These are phyloP conservation scores for Oscheius onirici DNA, from an alignment of 2,888 invertebrate genomes.

Conservation along the genomic window DNA sequence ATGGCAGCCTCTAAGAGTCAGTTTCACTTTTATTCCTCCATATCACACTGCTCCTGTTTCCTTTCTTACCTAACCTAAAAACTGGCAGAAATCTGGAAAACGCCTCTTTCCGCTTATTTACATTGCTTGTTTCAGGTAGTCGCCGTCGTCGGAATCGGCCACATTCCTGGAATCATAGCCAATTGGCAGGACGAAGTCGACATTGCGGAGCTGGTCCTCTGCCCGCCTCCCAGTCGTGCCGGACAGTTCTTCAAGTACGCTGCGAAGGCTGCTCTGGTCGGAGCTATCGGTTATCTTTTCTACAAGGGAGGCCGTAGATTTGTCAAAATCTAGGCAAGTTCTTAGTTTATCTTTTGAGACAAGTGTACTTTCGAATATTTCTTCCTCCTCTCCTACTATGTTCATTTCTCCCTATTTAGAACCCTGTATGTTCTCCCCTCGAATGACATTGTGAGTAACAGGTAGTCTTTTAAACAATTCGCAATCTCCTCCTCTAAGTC, in stretches of 20 bases:
- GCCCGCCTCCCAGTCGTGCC: constrained; percentile 43
- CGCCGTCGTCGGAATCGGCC: constrained; percentile 97
- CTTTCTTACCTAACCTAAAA: too few species aligned
- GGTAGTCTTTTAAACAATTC: too few species aligned
- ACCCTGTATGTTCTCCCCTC: too few species aligned
- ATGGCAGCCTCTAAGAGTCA: constrained; percentile 52
- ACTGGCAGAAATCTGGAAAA: too few species aligned
- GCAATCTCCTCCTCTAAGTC: too few species aligned
- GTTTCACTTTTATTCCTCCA: background rate
- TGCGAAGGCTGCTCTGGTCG: constrained; percentile 43
- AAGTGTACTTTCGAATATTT: too few species aligned
- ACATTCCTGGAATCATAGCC: constrained; percentile 86
- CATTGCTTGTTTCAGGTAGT: constrained; percentile 83
- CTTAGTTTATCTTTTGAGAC: background rate
- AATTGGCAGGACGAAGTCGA: constrained; percentile 78
- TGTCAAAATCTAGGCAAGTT: constrained; percentile 1
- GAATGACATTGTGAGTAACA: too few species aligned
- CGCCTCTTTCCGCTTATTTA: too few species aligned
- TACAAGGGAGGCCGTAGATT: constrained; percentile 49
- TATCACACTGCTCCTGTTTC: too few species aligned
- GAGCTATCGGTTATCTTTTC: constrained; percentile 52
- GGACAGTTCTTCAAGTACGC: constrained; percentile 31
- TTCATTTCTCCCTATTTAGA: background rate
- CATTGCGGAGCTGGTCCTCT: constrained; percentile 39
- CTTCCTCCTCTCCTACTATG: too few species aligned